Evolutionary conservation across 2,797 vertebrate genomes (phyloP), one percentile per base, ranked within the genome.

Genomic region (Adelosebastes latens): DNA sequence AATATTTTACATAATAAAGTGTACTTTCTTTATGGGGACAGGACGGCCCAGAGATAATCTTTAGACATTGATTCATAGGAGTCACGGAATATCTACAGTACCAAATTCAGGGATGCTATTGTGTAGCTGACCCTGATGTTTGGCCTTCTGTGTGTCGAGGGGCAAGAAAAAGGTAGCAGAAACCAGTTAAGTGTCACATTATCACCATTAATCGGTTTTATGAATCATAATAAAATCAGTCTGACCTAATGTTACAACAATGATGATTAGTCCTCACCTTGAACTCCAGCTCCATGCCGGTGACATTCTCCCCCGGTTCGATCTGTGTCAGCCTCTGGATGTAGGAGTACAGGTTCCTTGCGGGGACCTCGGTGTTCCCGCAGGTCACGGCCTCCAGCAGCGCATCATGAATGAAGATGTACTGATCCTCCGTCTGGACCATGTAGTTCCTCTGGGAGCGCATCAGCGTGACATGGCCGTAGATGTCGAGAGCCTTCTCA

Each of bases 401-500:
- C 1, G 98, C 97, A 73, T 99, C 98, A 0, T 99, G 98, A 91
- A 99, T 99, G 94, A 99, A 99, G 93, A 98, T 96, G 92, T 99
- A 99, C 91, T 99, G 98, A 95, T 99, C 98, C 94, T 99, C 98
- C 13, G 98, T 99, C 90, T 99, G 98, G 90, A 99, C 98, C 98
- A 99, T 99, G 95, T 99, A 99, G 96, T 99, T 99, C 93, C 98
- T 96, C 95, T 99, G 98, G 22, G 98, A 97, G 94, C 98, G 97
- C 98, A 99, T 99, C 93, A 99, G 96, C 42, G 98, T 99, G 94
- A 99, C 98, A 65, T 99, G 98, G 86, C 98, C 98, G 88, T 99
- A 99, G 95, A 98, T 97, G 95, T 99, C 98, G 82, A 98, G 92
- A 92, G 97, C 96, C 95, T 99, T 99, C 96, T 99, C 98, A 75